Evolutionary conservation across 2,797 vertebrate species (phyloP), one percentile per base, ranked within the genome.

Genomic region (Orientallactaga sibirica): DNA sequence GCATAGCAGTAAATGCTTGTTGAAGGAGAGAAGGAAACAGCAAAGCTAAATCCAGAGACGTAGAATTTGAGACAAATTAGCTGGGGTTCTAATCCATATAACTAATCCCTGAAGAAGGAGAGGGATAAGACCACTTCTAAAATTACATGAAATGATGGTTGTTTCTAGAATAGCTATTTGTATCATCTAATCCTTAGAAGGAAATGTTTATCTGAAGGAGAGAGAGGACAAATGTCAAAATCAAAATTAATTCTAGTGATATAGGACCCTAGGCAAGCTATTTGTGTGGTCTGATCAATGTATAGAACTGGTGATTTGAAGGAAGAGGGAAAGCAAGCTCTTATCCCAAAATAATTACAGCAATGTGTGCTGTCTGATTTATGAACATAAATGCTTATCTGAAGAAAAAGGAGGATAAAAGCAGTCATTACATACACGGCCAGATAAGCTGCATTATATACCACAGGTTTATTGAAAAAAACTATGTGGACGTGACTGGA

Each of bases 41-140:
- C 6, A 61, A 95, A 81, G 87, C 85, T 48, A 90, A 93, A 68
- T 37, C 1, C 68, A 85, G n/a, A 81, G 74, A 93, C 70, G 37
- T 9, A 33, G 48, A 25, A 88, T 93, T 93, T 29, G 80, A 55
- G 37, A 74, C 68, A 62, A 92, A 80, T 87, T 93, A 95, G n/a
- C 66, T 19, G 19, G 43, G 1, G 6, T 6, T 58, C 52, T 95
- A 78, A 70, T 70, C 25, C 43, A 81, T 67, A 33, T 84, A 92
- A 73, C 27, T 73, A 84, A 76, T 18, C 20, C 3, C 29, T 67
- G 19, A 93, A 90, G 71, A 25, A 71, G n/a, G 19, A 87, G 37
- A 78, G 61, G 15, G 20, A 12, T 68, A 88, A 90, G 86, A 64
- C 1, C n/a, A 81, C 9, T 66, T 52, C 24, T 62, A 27, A 94